Evolutionary conservation across 2,113 vertebrate species (phyloP).

Genomic region (Aleadryas rufinucha): DNA sequence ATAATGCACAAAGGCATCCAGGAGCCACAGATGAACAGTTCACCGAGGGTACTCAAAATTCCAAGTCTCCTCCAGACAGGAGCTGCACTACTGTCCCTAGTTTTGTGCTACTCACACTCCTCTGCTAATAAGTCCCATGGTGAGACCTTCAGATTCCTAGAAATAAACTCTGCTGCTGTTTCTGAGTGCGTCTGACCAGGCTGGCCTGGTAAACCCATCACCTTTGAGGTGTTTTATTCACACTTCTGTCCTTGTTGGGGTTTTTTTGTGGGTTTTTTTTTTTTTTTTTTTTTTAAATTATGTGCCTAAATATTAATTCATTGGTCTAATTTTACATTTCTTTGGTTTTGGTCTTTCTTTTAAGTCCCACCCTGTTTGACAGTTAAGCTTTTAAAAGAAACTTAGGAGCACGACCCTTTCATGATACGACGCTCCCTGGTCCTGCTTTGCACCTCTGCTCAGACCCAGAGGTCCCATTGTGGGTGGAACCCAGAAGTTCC

Average conservation of each 20-base stretch:
- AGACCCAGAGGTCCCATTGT: not conserved
- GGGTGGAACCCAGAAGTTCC: not conserved
- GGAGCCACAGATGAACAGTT: not conserved
- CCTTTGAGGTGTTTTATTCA: not conserved
- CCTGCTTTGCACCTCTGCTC: not conserved
- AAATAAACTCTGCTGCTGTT: not conserved
- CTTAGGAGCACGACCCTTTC: rapidly evolving
- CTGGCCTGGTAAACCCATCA: not conserved
- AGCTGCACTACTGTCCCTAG: not conserved
- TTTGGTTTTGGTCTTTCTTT: not conserved
- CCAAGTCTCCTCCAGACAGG: not conserved
- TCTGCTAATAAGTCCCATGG: rapidly evolving
- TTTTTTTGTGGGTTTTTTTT: too few relatives aligned
- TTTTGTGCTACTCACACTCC: not conserved
- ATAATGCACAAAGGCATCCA: not conserved
- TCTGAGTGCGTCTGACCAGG: not conserved
- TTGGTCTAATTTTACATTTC: not conserved
- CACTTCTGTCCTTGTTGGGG: rapidly evolving
- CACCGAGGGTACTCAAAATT: not conserved
- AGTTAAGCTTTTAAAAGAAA: not conserved
- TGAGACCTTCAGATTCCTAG: not conserved
- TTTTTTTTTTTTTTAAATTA: not conserved
- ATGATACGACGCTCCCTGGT: rapidly evolving
- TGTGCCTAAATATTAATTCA: not conserved
- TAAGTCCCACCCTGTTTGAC: not conserved